These are phyloP conservation scores for Nicator chloris DNA, from an alignment of 2,113 vertebrate genomes.

Conservation along the genomic window DNA sequence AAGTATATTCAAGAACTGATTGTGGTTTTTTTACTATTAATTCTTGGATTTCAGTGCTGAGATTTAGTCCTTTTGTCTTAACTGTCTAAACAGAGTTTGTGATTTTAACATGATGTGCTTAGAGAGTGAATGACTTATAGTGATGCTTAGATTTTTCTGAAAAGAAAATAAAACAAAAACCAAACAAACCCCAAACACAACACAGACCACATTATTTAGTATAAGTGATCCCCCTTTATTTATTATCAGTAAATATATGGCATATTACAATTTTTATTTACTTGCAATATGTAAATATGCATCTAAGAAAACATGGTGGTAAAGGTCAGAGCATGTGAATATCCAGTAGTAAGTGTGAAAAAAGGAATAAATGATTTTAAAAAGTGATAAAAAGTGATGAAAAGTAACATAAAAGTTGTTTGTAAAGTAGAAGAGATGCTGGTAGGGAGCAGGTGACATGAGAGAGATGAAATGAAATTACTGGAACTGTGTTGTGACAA, in stretches of 20 bases:
- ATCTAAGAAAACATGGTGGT: not conserved
- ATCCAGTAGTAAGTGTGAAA: not conserved
- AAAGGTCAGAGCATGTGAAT: not conserved
- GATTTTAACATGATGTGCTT: not conserved
- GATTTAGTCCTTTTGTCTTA: not conserved
- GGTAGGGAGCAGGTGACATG: not conserved
- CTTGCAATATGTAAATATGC: accelerated
- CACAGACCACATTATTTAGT: not conserved
- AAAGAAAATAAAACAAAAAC: accelerated
- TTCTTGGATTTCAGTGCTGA: not conserved
- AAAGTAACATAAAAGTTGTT: not conserved
- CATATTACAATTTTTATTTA: not conserved
- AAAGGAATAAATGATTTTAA: not conserved
- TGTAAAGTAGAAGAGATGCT: not conserved
- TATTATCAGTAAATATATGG: not conserved
- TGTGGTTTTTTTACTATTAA: not conserved
- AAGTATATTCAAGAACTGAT: not conserved
- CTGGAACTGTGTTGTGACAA: not conserved
- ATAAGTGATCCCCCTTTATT: not conserved
- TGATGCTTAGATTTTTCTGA: not conserved
- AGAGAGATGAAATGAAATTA: not conserved
- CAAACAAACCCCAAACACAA: not conserved
- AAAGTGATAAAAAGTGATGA: not conserved
- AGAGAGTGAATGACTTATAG: not conserved
- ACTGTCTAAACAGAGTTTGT: not conserved